Evolutionary conservation across 2,888 invertebrate species (phyloP), one percentile per base, ranked within the genome.

Genomic region (Pseudococcus jackbeardsleyi): DNA sequence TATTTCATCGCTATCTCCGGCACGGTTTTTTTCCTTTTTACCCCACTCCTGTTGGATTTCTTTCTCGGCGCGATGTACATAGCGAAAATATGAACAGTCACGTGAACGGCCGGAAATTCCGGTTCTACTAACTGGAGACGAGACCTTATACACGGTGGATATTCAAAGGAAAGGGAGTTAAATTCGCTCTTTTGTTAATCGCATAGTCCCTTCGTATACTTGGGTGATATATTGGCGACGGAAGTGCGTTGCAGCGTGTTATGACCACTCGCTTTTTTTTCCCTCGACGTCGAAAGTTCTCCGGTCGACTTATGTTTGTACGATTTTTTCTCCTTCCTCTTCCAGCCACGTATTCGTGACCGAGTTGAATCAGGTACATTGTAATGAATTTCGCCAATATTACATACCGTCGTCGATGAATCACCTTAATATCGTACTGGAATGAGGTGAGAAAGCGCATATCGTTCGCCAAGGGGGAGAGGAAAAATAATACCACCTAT

Each of bases 91-190:
- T 85, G 85, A 59, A 85, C 86, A 68, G 86, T 86, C 86, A 86
- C 86, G 86, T 86, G 86, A 86, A 86, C 59, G 26, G 88, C 88
- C 88, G 88, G 88, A 88, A 88, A 88, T 88, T 88, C 88, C 88
- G 88, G 88, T 87, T 87, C 88, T 88, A 77, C 72, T 39, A 59
- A 82, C 42, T 87, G 72, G 68, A 79, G 87, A 87, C 72, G 79
- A 87, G 77, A 87, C 54, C 87, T 85, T 84, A 39, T 77, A 77
- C 77, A 42, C 33, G 77, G 17, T 77, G 77, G 64, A 64, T 64
- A 39, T 77, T 77, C 77, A 77, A 77, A 77, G 77, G 77, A 77
- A 77, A 82, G 79, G 79, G 79, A 46, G 79, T 46, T 82, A 82
- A 82, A 82, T 82, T 82, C 79, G 79, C 79, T 82, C 79, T 82